Percentiles rank a stretch among this genome's conserved stretches.
Conservation (phyloP, 1,140 invertebrate species). For the Ceratina japonica region DNA sequence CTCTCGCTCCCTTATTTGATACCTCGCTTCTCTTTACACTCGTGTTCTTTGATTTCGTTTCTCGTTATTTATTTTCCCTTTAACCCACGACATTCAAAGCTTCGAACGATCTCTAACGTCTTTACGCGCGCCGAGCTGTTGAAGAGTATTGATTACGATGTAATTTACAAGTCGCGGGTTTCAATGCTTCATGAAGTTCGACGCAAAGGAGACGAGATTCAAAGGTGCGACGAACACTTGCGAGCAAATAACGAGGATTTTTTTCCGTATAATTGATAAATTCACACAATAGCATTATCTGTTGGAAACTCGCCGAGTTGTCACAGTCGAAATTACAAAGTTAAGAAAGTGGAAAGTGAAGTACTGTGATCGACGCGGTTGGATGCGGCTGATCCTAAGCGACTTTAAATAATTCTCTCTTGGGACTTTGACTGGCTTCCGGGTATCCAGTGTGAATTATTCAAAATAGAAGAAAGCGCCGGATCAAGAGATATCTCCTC, state of each 20-base stretch:
- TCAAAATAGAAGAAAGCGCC: conserved; percentile 4
- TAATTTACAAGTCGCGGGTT: conserved; percentile 1
- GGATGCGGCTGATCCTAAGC: conserved; percentile 20
- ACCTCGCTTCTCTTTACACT: background rate
- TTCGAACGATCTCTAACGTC: background rate
- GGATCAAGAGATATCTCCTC: background rate
- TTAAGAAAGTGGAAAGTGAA: background rate
- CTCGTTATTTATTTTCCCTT: background rate
- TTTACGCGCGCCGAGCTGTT: background rate
- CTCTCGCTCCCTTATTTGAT: background rate
- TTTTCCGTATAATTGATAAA: too few species aligned
- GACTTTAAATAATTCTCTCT: conserved; percentile 39
- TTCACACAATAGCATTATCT: too few species aligned
- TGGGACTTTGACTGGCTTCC: background rate
- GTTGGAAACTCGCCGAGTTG: too few species aligned
- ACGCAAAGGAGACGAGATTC: background rate
- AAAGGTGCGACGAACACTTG: too few species aligned
- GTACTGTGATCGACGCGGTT: too few species aligned
- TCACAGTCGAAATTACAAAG: conserved; percentile 17
- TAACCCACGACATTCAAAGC: background rate
- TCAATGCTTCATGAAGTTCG: background rate
- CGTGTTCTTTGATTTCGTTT: background rate
- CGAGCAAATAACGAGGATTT: too few species aligned
- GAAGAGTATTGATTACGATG: conserved; percentile 26
- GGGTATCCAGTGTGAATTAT: conserved; percentile 26